phyloP scores from a whole-genome alignment of 2,888 invertebrate species.

The Malthinus seriepunctatus region DNA sequence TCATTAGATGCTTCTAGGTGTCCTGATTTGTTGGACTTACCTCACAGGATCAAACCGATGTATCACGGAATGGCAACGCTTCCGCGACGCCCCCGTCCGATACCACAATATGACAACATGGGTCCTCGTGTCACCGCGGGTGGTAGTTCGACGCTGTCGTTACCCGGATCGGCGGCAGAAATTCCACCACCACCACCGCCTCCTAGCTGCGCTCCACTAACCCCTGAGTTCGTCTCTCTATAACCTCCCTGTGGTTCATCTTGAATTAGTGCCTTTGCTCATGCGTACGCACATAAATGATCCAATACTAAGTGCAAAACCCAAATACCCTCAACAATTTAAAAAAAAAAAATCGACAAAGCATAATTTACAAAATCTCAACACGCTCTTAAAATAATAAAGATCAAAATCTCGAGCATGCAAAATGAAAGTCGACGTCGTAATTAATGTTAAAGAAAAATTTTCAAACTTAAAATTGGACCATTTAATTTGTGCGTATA shows the following conservation, averaged over 20 bases:
- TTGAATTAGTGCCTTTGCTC: conserved; percentile 58
- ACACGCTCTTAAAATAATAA: conserved; percentile 1
- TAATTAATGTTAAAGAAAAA: neutral
- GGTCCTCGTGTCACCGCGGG: conserved; percentile 87
- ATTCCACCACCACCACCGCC: conserved; percentile 62
- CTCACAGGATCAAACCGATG: conserved; percentile 57
- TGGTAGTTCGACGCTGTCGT: conserved; percentile 83
- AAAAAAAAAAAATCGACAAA: too few relatives aligned
- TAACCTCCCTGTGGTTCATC: conserved; percentile 54
- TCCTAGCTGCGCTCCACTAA: conserved; percentile 60
- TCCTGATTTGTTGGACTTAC: conserved; percentile 78
- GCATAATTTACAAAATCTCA: too few relatives aligned
- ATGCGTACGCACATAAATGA: conserved; percentile 34
- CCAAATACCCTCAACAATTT: neutral
- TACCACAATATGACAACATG: conserved; percentile 86
- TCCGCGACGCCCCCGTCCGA: conserved; percentile 55
- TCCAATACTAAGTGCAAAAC: conserved; percentile 3
- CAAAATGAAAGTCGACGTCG: neutral
- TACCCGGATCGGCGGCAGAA: conserved; percentile 65
- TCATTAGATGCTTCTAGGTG: conserved; percentile 70
- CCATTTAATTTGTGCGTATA: conserved; percentile 16
- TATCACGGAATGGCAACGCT: conserved; percentile 55
- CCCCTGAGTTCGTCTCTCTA: conserved; percentile 63
- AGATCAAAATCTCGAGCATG: neutral
- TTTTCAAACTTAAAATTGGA: conserved; percentile 9